These are phyloP conservation scores for Nestor notabilis DNA, from an alignment of 2,113 vertebrate species.

Conservation along the genomic window DNA sequence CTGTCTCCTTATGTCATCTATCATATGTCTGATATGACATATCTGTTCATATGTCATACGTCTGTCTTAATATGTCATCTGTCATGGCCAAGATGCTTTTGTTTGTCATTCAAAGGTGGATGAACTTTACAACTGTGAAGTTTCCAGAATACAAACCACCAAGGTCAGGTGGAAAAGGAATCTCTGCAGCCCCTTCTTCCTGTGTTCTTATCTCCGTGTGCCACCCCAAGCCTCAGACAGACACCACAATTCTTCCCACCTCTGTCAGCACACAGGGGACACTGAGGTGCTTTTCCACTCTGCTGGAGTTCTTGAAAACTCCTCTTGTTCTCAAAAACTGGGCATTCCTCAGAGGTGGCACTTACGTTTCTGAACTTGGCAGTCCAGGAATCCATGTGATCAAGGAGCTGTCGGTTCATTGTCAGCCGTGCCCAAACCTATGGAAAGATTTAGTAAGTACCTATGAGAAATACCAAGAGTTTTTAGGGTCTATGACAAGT, in stretches of 20 bases:
- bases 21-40: neutral
- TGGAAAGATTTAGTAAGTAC: neutral
- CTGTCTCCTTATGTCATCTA: neutral
- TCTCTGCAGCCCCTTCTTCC: neutral
- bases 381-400: slow-evolving; percentile 92
- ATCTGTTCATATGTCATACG: neutral
- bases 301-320: neutral
- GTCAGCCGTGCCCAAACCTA: slow-evolving; percentile 96
- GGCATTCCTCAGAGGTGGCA: neutral
- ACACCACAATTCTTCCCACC: neutral
- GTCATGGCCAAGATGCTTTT: neutral
- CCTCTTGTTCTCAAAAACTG: neutral
- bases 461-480: rapidly evolving
- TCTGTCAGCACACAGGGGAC: rapidly evolving
- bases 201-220: neutral
- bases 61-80: neutral
- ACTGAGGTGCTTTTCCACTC: rapidly evolving
- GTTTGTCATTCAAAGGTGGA: neutral
- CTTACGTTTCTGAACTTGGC: slow-evolving; percentile 94
- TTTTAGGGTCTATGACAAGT: neutral
- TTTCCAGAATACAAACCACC: neutral
- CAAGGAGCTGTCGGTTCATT: slow-evolving; percentile 84
- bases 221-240: neutral
- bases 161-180: neutral
- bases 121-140: neutral